Conservation (phyloP, 2,888 invertebrate species). For the Melinaea marsaeus region DNA sequence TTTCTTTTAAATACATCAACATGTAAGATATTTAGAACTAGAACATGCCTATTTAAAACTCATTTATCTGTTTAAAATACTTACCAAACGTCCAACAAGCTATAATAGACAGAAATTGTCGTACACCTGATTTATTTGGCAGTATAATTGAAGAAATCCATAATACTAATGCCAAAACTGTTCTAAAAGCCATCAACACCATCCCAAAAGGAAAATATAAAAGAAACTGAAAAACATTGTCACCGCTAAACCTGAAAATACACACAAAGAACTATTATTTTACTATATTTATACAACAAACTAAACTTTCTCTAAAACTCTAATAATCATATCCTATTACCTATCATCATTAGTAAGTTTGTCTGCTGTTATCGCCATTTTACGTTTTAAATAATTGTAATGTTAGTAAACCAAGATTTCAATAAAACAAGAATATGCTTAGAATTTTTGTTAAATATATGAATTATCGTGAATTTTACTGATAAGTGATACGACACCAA, state of each 20-base stretch:
- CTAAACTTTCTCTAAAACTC: constrained; percentile 13
- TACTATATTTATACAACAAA: constrained; percentile 33
- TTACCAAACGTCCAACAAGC: constrained; percentile 79
- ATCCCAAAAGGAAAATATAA: constrained; percentile 78
- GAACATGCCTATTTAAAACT: too few species aligned
- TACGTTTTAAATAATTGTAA: constrained; percentile 11
- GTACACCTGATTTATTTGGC: constrained; percentile 75
- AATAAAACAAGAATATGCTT: constrained; percentile 16
- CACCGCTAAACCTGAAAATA: constrained; percentile 73
- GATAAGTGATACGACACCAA: constrained; percentile 27
- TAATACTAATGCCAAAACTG: constrained; percentile 70
- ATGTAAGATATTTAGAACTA: too few species aligned
- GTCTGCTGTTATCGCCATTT: constrained; percentile 67
- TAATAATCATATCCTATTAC: constrained; percentile 40
- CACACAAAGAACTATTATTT: constrained; percentile 11
- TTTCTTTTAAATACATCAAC: too few species aligned
- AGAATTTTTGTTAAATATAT: constrained; percentile 18
- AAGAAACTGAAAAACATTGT: constrained; percentile 71
- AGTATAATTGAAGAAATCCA: constrained; percentile 77
- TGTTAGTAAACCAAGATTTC: constrained; percentile 9
- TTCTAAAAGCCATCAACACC: constrained; percentile 68
- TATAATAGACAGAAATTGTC: constrained; percentile 76
- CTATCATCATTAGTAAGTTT: constrained; percentile 69
- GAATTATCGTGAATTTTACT: neutral
- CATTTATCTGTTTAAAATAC: constrained; percentile 19